A percentile compares a stretch with the other conserved stretches of the same genome.
Conservation (phyloP, 2,797 vertebrate species). For the Amphiprion clarkii region DNA sequence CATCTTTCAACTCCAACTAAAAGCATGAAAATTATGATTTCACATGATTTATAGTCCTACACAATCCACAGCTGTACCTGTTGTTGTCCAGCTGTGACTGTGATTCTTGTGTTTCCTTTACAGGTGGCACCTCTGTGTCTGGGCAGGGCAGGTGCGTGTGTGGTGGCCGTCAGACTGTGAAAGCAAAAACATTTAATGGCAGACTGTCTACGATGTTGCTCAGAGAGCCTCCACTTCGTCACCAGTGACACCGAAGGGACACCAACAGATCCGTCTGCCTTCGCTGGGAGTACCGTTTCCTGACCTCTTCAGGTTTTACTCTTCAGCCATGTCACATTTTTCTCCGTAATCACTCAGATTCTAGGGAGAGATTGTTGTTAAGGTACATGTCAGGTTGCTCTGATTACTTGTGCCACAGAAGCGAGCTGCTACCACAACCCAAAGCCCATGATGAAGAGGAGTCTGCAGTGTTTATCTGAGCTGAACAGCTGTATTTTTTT, state of each 20-base stretch:
- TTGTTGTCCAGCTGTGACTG: slow-evolving; percentile 9
- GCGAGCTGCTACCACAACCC: slow-evolving; percentile 23
- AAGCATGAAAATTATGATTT: neutral
- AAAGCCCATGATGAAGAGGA: slow-evolving; percentile 19
- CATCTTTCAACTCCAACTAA: neutral
- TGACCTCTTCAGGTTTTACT: slow-evolving; percentile 33
- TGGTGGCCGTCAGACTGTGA: slow-evolving; percentile 95
- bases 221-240: slow-evolving; percentile 15
- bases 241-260: neutral
- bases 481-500: slow-evolving; percentile 56
- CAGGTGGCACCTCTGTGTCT: slow-evolving; percentile 96
- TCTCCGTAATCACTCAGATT: neutral
- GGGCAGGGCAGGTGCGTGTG: slow-evolving; percentile 96
- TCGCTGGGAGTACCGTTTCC: slow-evolving; percentile 4
- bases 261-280: neutral
- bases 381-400: slow-evolving; percentile 1
- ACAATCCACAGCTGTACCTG: neutral
- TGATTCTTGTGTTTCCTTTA: slow-evolving; percentile 1
- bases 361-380: neutral
- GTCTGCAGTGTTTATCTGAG: slow-evolving; percentile 50
- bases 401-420: slow-evolving; percentile 25
- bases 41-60: neutral
- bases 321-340: neutral
- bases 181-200: slow-evolving; percentile 12
- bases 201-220: slow-evolving; percentile 2